Evolutionary conservation across 2,113 vertebrate genomes (phyloP).

Genomic region (Cygnus atratus): DNA sequence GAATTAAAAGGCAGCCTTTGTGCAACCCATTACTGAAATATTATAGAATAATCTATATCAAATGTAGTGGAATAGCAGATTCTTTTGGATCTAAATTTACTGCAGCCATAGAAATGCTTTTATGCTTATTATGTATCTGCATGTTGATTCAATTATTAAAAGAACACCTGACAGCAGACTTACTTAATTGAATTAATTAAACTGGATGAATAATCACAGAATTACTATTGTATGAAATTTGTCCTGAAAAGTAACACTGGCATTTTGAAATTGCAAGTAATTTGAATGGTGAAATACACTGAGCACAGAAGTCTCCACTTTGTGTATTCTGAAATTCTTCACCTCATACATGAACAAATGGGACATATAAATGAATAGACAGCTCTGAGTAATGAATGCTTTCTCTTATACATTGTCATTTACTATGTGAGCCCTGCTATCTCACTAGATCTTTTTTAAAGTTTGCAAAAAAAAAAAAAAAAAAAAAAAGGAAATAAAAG

Average conservation of each 20-base stretch:
- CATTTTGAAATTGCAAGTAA: conserved; percentile 81
- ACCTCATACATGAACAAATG: conserved; percentile 68
- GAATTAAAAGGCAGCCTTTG: conserved; percentile 89
- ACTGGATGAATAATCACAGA: conserved; percentile 84
- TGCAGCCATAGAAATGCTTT: conserved; percentile 86
- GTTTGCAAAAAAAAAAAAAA: conserved; percentile 40
- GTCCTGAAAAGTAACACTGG: conserved; percentile 82
- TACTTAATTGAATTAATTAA: conserved; percentile 95
- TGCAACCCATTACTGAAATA: conserved; percentile 86
- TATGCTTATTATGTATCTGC: conserved; percentile 89
- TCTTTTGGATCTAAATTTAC: conserved; percentile 90
- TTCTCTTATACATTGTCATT: conserved; percentile 47
- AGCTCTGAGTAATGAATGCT: conserved; percentile 52
- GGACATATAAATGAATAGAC: conserved; percentile 68
- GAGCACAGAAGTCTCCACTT: conserved; percentile 66
- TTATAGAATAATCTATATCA: conserved; percentile 89
- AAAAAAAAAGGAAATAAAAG: not conserved
- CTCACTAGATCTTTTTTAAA: conserved; percentile 45
- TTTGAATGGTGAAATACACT: conserved; percentile 78
- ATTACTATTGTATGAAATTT: conserved; percentile 83
- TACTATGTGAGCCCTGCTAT: not conserved
- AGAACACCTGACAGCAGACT: conserved; percentile 87
- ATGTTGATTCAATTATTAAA: conserved; percentile 95
- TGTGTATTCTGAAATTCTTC: conserved; percentile 60
- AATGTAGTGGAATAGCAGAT: conserved; percentile 84